Conservation (phyloP, 2,113 vertebrate genomes). For the Chloropsis hardwickii region DNA sequence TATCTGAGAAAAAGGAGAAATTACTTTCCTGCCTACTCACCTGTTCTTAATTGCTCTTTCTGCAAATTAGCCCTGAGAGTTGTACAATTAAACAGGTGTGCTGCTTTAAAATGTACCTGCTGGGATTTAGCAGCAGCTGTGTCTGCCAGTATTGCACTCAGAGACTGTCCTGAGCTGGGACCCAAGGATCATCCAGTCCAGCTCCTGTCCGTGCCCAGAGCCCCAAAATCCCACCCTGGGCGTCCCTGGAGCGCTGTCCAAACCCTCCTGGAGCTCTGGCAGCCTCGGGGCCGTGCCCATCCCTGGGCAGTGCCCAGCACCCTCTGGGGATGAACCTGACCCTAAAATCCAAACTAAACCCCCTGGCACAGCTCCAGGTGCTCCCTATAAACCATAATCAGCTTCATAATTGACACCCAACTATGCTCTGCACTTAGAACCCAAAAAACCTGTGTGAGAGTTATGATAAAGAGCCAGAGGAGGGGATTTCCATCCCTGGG, state of each 20-base stretch:
- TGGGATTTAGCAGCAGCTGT: neutral
- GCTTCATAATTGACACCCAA: fast-evolving
- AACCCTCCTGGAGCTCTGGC: neutral
- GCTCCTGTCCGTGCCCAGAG: fast-evolving
- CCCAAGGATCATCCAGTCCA: fast-evolving
- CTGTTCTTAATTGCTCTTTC: neutral
- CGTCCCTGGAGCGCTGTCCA: neutral
- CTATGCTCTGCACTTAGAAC: fast-evolving
- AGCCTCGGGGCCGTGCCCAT: neutral
- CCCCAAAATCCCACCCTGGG: neutral
- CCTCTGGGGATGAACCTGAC: neutral
- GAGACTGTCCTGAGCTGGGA: neutral
- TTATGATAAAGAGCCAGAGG: fast-evolving
- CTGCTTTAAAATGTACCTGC: fast-evolving
- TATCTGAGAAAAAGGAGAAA: neutral
- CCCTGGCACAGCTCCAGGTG: fast-evolving
- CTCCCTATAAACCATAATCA: neutral
- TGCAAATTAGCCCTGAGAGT: neutral
- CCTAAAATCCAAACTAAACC: fast-evolving
- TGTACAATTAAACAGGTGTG: neutral
- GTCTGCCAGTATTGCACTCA: neutral
- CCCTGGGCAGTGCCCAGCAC: neutral
- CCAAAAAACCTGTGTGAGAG: fast-evolving
- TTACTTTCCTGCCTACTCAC: neutral
- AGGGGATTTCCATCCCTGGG: fast-evolving